Base-by-base conservation (phyloP, 2,797 vertebrate genomes). In the Heteromormyrus szaboi region DNA sequence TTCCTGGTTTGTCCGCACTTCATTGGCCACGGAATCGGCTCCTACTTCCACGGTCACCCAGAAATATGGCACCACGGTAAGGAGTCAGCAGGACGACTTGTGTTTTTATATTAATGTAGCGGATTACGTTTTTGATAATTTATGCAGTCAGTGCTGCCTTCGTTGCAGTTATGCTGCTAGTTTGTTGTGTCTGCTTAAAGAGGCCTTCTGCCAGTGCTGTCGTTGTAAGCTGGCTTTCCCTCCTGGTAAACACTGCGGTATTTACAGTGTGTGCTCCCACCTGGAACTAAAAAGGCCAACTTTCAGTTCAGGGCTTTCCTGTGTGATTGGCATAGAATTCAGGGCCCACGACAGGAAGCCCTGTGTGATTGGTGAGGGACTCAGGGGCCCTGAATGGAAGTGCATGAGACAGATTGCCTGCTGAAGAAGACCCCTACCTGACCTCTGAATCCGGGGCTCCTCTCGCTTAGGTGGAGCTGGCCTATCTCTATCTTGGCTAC, bases 51-150 rank as follows among this genome's bases (percentile, higher is more conserved):
- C 22, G 97, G 98, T 88, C 96, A 99, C 89, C 98, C 99, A 86
- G 98, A 99, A 94, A 97, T 99, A 92, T 99, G 98, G 98, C 99
- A 99, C 93, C 98, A 99, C 41, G 97, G 99, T 99, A 94, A 97
- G 96, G 68, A 17, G 3, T 9, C 46, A 79, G 14, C 19, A 9
- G 46, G 46, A 50, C 12, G 17, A 19, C 5, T 19, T 53, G 50
- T 56, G 17, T 51, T 54, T 33, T 50, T 53, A 33, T 50, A 85
- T 48, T 22, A 48, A 25, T 85, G 25, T 46, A n/a, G 48, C 44
- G 3, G 62, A 12, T 68, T 22, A 6, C 33, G 29, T 41, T 86
- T 37, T 53, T 37, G 25, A 44, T n/a, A 3, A 6, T 54, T 86
- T 14, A 29, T 53, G 7, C 50, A 37, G 2, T 53, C 29, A n/a